These are phyloP conservation scores for Fissipunctia ypsillon DNA, from an alignment of 2,888 invertebrate species.

Conservation along the genomic window DNA sequence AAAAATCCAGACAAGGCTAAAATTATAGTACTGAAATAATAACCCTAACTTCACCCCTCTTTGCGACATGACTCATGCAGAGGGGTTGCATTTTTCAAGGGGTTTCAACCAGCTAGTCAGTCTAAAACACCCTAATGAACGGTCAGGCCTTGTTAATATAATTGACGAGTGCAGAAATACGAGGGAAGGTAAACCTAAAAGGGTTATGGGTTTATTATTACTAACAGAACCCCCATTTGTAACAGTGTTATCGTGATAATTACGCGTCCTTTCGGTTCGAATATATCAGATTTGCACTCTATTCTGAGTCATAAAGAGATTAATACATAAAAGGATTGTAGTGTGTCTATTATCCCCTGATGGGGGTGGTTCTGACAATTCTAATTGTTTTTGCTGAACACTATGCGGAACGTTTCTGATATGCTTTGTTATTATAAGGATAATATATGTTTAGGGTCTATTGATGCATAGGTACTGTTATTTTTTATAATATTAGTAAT, in stretches of 20 bases:
- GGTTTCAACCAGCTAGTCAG: conserved; percentile 40
- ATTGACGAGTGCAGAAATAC: conserved; percentile 22
- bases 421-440: no score
- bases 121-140: conserved; percentile 42
- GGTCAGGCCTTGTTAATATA: conserved; percentile 46
- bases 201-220: conserved; percentile 25
- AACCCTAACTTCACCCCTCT: conserved; percentile 35
- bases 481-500: background rate
- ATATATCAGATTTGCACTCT: conserved; percentile 4
- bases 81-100: conserved; percentile 48
- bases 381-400: background rate
- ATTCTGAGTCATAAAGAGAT: background rate
- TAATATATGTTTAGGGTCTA: background rate
- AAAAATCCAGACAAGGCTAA: conserved; percentile 18
- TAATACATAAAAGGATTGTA: background rate
- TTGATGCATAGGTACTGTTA: background rate
- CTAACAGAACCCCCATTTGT: conserved; percentile 19
- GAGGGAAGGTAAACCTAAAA: conserved; percentile 27
- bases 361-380: background rate
- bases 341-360: background rate
- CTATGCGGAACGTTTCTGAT: background rate
- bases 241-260: conserved; percentile 22
- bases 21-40: conserved; percentile 28
- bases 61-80: conserved; percentile 55
- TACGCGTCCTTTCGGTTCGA: background rate